Evolutionary conservation across 1,140 invertebrate species (phyloP).

Genomic region (Holotrichia oblita): DNA sequence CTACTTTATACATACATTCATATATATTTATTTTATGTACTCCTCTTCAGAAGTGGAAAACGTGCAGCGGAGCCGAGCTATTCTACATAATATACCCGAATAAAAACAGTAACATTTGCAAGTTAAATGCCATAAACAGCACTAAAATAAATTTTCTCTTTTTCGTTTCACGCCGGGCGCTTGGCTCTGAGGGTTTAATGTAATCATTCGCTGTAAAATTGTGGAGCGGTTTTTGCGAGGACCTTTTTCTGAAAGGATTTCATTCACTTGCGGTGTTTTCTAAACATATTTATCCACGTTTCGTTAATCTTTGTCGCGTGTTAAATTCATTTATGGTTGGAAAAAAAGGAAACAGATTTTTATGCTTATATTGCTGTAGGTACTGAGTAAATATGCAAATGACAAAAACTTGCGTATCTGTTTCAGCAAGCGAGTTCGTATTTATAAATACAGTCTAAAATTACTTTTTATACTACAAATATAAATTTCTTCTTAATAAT

Average conservation of each 20-base stretch:
- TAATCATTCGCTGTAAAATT: slow-evolving; percentile 37
- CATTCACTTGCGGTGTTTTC: background rate
- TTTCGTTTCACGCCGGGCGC: slow-evolving; percentile 51
- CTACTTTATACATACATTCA: slow-evolving; percentile 54
- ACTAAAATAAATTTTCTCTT: slow-evolving; percentile 60
- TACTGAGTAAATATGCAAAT: slow-evolving; percentile 17
- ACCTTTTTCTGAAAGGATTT: slow-evolving; percentile 24
- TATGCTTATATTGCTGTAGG: background rate
- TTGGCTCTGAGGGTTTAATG: slow-evolving; percentile 39
- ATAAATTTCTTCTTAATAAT: too few relatives aligned
- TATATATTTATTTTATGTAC: slow-evolving; percentile 38
- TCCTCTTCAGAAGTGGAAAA: background rate
- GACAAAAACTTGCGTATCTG: too few relatives aligned
- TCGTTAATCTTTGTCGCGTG: slow-evolving; percentile 30
- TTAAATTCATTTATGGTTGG: slow-evolving; percentile 24
- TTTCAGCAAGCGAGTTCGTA: too few relatives aligned
- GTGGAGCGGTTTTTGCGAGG: background rate
- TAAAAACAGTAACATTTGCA: slow-evolving; percentile 62
- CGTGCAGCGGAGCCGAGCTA: background rate
- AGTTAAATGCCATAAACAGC: slow-evolving; percentile 62
- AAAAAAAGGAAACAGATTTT: background rate
- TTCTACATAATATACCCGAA: slow-evolving; percentile 46
- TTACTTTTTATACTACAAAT: too few relatives aligned
- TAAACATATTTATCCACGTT: slow-evolving; percentile 33
- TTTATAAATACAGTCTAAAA: too few relatives aligned